Conservation (phyloP, 2,797 vertebrate species). For the Galagoides demidoff region DNA sequence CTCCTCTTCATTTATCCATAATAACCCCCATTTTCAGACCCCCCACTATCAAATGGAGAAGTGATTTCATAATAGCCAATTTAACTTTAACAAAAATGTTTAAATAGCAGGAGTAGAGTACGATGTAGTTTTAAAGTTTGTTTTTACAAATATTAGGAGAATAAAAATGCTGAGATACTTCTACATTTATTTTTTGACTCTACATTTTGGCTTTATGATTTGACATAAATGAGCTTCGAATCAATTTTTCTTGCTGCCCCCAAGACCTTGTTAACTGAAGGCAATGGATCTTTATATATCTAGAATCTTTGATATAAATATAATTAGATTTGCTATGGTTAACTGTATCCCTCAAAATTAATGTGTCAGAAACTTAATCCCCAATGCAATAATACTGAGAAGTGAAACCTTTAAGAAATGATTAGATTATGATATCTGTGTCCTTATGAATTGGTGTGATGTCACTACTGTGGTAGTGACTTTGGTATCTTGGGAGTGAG, state of each 20-base stretch:
- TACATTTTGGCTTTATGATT: not conserved
- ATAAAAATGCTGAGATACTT: not conserved
- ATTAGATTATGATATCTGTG: not conserved
- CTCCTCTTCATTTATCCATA: not conserved
- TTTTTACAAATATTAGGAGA: not conserved
- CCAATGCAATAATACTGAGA: not conserved
- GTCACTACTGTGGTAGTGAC: not conserved
- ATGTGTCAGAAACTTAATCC: not conserved
- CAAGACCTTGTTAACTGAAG: not conserved
- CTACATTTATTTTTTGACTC: not conserved
- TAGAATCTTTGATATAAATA: not conserved
- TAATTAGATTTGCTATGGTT: not conserved
- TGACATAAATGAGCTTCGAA: slow-evolving; percentile 1
- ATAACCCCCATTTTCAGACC: not conserved
- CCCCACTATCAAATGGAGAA: not conserved
- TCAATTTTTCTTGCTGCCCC: not conserved
- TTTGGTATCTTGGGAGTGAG: not conserved
- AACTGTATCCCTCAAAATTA: not conserved
- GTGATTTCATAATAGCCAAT: not conserved
- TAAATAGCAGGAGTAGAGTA: not conserved
- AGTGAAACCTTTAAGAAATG: not conserved
- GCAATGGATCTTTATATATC: not conserved
- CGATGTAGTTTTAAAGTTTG: not conserved
- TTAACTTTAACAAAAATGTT: slow-evolving; percentile 1
- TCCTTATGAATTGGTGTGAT: not conserved